Evolutionary conservation across 2,113 vertebrate genomes (phyloP).

Genomic region (Catharus minimus): DNA sequence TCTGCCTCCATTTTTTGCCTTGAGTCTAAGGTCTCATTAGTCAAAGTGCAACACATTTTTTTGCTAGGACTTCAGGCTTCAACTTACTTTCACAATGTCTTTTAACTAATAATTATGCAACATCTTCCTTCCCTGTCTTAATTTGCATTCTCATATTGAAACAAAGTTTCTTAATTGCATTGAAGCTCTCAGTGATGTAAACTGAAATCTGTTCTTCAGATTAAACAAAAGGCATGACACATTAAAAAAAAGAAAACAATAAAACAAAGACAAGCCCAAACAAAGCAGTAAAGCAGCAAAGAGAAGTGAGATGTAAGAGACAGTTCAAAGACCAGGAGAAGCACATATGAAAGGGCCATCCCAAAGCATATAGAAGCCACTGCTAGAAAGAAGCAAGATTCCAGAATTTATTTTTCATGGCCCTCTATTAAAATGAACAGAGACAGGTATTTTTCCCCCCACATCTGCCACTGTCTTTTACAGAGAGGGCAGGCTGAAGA

Average conservation of each 20-base stretch:
- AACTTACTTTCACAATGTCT: not conserved
- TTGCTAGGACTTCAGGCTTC: not conserved
- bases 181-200: not conserved
- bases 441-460: not conserved
- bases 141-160: not conserved
- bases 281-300: not conserved
- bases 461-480: not conserved
- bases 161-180: not conserved
- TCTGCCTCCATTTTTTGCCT: not conserved
- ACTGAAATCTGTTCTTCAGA: not conserved
- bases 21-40: too few species aligned
- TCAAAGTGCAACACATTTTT: not conserved
- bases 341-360: not conserved
- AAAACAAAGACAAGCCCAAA: not conserved
- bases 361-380: not conserved
- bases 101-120: not conserved
- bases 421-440: not conserved
- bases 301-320: not conserved
- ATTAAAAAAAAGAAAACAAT: not conserved
- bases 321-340: not conserved
- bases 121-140: not conserved
- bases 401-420: not conserved
- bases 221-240: not conserved
- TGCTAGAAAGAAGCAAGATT: not conserved
- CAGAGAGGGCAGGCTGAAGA: not conserved